A percentile compares a stretch with the other conserved stretches of the same genome.
Evolutionary conservation across 2,797 vertebrate species (phyloP).

Genomic region (Eulemur mongoz): DNA sequence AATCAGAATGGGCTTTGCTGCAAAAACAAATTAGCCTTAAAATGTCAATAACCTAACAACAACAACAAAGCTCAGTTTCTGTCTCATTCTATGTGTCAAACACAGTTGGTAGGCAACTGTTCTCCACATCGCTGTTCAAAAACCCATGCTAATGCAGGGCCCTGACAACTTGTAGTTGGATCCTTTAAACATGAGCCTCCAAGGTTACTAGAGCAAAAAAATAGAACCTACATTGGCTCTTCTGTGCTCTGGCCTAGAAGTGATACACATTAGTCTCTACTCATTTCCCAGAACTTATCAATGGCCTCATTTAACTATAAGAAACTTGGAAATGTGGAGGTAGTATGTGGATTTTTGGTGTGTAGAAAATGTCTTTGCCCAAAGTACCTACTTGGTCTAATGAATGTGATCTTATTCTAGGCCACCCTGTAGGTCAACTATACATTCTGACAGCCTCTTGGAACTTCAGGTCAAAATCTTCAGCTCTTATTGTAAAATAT

Average conservation of each 20-base stretch:
- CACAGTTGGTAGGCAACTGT: background rate
- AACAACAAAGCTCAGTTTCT: background rate
- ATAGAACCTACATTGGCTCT: background rate
- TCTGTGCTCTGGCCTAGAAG: background rate
- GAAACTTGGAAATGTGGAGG: background rate
- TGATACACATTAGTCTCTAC: background rate
- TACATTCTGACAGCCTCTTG: background rate
- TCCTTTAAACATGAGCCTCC: background rate
- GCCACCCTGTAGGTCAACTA: background rate
- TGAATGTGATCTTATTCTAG: background rate
- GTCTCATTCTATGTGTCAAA: background rate
- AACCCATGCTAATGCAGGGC: background rate
- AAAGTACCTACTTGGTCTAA: background rate
- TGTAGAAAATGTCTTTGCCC: background rate
- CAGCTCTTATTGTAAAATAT: background rate
- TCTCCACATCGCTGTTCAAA: background rate
- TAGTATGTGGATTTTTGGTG: background rate
- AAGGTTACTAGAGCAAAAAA: background rate
- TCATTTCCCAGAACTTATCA: background rate
- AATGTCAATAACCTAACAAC: background rate
- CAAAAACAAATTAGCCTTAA: slow-evolving; percentile 18
- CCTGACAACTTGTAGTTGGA: background rate
- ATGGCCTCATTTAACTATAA: background rate
- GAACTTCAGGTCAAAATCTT: background rate
- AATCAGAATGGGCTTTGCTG: background rate